Evolutionary conservation across 2,113 vertebrate genomes (phyloP).

Genomic region (Hipposideros armiger): DNA sequence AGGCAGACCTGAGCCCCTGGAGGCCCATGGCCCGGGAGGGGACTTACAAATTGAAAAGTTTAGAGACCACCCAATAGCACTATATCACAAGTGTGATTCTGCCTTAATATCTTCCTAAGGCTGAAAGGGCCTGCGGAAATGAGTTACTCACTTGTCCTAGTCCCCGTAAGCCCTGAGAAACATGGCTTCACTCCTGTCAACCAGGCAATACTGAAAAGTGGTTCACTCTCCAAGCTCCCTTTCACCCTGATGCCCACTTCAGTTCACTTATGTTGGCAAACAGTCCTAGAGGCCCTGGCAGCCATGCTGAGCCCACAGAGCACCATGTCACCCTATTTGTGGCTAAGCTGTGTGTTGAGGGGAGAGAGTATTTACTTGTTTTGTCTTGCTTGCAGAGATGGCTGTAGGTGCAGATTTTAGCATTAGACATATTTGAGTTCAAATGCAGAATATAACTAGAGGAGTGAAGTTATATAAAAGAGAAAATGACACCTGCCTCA

Average conservation of each 20-base stretch:
- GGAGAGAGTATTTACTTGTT: background rate
- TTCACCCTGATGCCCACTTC: background rate
- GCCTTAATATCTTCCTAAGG: background rate
- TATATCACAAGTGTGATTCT: background rate
- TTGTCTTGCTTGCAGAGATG: background rate
- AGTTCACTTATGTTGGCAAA: background rate
- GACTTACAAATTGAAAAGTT: background rate
- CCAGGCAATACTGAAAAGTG: background rate
- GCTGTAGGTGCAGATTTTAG: background rate
- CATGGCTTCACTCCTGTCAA: background rate
- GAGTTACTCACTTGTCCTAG: background rate
- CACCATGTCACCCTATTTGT: background rate
- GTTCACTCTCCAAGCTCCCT: background rate
- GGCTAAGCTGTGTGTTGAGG: background rate
- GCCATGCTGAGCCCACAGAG: background rate
- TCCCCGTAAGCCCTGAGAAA: background rate
- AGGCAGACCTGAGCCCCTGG: background rate
- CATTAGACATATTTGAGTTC: background rate
- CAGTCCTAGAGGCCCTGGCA: background rate
- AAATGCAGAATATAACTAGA: background rate
- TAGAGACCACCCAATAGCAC: fast-evolving
- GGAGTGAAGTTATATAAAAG: background rate
- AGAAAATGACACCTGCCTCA: background rate
- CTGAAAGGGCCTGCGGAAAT: background rate
- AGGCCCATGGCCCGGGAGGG: background rate